phyloP scores from a whole-genome alignment of 2,113 vertebrate genomes.

The Anguilla rostrata region DNA sequence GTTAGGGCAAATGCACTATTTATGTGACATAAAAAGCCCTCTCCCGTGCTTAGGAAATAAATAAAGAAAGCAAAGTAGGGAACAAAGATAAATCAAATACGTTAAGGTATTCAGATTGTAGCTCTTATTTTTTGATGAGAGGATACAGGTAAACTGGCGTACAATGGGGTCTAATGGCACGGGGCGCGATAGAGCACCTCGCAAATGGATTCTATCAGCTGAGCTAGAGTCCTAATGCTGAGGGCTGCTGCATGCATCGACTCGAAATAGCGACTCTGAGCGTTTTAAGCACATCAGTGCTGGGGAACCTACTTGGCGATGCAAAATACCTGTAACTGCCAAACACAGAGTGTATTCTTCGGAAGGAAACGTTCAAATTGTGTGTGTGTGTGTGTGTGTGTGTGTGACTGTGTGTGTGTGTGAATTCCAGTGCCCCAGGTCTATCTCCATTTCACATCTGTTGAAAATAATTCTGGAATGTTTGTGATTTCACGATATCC shows the following conservation, averaged over 20 bases:
- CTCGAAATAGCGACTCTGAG: slow-evolving; percentile 49
- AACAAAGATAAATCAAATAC: slow-evolving; percentile 39
- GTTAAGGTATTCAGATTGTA: slow-evolving; percentile 59
- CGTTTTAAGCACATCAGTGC: slow-evolving; percentile 63
- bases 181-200: slow-evolving; percentile 52
- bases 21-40: slow-evolving; percentile 49
- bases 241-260: slow-evolving; percentile 54
- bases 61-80: slow-evolving; percentile 43
- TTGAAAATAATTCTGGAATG: neutral
- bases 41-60: slow-evolving; percentile 52
- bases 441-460: neutral
- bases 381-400: neutral
- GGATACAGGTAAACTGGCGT: slow-evolving; percentile 59
- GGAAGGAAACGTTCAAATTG: neutral
- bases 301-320: slow-evolving; percentile 56
- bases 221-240: slow-evolving; percentile 63
- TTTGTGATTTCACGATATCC: neutral
- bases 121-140: slow-evolving; percentile 50
- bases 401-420: no score
- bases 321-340: slow-evolving; percentile 44
- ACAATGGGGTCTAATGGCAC: slow-evolving; percentile 53
- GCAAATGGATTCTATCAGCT: slow-evolving; percentile 71
- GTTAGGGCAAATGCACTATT: slow-evolving; percentile 58
- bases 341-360: slow-evolving; percentile 53
- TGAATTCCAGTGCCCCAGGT: neutral